These are phyloP conservation scores for Tanytarsus gracilentus DNA, from an alignment of 2,888 invertebrate genomes.

Conservation along the genomic window DNA sequence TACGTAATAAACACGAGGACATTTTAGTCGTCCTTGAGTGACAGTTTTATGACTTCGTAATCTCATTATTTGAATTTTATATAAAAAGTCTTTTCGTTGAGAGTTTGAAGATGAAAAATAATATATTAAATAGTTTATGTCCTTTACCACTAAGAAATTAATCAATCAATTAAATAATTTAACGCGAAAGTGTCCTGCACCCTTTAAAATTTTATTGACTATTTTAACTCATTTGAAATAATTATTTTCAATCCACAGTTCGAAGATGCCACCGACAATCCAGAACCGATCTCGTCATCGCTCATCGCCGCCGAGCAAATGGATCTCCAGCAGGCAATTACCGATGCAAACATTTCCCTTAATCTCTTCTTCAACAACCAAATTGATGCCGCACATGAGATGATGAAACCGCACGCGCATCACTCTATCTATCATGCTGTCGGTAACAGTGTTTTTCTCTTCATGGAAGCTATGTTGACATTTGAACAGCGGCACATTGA, in stretches of 20 bases:
- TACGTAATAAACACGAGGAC: too few species aligned
- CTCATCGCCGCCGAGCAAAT: background rate
- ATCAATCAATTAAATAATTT: background rate
- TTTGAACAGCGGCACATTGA: conserved; percentile 75
- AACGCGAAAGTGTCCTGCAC: background rate
- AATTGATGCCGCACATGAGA: conserved; percentile 66
- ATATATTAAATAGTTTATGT: too few species aligned
- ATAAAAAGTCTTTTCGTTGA: too few species aligned
- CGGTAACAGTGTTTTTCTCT: conserved; percentile 79
- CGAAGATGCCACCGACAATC: conserved; percentile 1
- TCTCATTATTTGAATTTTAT: too few species aligned
- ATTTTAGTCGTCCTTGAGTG: too few species aligned
- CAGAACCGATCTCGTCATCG: too few species aligned
- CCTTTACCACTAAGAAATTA: too few species aligned
- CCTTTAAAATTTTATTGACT: background rate
- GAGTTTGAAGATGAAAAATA: too few species aligned
- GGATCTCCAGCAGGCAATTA: conserved; percentile 46
- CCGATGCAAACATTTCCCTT: conserved; percentile 71
- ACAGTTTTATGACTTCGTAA: too few species aligned
- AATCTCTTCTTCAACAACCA: conserved; percentile 87
- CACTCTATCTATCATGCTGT: conserved; percentile 87
- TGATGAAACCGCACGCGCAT: conserved; percentile 70
- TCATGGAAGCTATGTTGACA: conserved; percentile 86
- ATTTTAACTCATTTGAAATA: background rate
- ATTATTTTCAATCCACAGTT: background rate